Base-by-base conservation (phyloP, 2,797 vertebrate genomes). In the Knipowitschia caucasica region DNA sequence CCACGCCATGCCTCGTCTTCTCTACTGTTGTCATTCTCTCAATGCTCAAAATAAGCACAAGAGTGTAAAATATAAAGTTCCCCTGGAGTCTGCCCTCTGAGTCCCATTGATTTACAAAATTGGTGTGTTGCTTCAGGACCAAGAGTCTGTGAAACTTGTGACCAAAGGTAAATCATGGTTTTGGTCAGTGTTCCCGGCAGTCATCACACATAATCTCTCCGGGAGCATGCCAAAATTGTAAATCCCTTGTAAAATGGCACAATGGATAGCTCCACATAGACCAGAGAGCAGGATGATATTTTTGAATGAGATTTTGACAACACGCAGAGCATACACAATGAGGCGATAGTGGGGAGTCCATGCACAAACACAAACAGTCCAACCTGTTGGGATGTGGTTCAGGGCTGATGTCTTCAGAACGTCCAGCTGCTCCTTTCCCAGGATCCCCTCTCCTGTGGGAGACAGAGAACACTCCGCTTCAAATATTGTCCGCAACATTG, bases 321-420 rank as follows among this genome's bases (percentile, higher is more conserved):
- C 56, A 73, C 67, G 73, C 78, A 79, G 78, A 64, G 71, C 62
- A 18, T 56, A 63, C 64, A 51, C 71, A 67, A 78, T 65, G 76
- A 50, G 59, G 60, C 76, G 79, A n/a, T n/a, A 39, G 71, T 26
- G 81, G 71, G 76, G 52, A 73, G 76, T 80, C 67, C 78, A 80
- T 15, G 42, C 29, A 59, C 44, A 45, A 18, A 39, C 51, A 67
- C 11, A 66, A 23, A 64, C 29, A 43, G 54, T 84, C 92, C 93
- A 89, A 98, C 95, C 95, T 78, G 95, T 89, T 83, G 94, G 90
- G 93, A 96, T 93, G 91, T 95, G 93, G 90, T 94, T 95, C 83
- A 94, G 92, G 54, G 91, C 90, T 54, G 94, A 90, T 50, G 94
- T 93, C 86, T 91, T 96, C 80, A 98, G 79, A 73, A 95, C 88